A percentile compares a stretch with the other conserved stretches of the same genome.
These are phyloP conservation scores for Empidonax traillii DNA, from an alignment of 2,113 vertebrate species.

Conservation along the genomic window DNA sequence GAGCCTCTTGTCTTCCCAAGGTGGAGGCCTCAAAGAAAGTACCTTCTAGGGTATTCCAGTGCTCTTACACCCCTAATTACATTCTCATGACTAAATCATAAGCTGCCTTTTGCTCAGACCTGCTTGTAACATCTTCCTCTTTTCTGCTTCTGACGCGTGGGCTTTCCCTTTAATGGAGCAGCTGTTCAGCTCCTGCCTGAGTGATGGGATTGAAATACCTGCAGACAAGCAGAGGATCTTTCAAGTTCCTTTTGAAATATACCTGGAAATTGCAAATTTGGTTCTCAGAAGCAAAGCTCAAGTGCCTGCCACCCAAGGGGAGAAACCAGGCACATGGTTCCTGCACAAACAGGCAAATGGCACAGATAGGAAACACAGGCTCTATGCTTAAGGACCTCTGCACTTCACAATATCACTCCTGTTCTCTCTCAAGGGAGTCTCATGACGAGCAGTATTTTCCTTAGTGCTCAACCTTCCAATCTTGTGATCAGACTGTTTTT, in stretches of 20 bases:
- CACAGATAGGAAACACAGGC: background rate
- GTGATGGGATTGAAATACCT: constrained; percentile 35
- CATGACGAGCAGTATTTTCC: background rate
- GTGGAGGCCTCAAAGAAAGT: constrained; percentile 6
- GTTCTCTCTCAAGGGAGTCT: background rate
- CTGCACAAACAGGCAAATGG: background rate
- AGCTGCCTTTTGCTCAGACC: constrained; percentile 55
- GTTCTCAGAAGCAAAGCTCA: background rate
- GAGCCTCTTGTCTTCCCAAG: background rate
- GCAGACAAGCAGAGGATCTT: constrained; percentile 32
- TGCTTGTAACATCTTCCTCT: constrained; percentile 62
- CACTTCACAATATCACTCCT: background rate
- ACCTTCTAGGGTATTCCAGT: constrained; percentile 33
- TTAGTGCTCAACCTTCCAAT: background rate
- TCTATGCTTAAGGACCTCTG: background rate
- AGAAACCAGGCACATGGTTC: background rate
- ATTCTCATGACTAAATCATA: constrained; percentile 68
- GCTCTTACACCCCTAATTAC: constrained; percentile 64
- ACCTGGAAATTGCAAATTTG: constrained; percentile 51
- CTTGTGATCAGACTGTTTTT: background rate
- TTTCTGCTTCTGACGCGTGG: background rate
- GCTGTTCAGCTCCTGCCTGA: constrained; percentile 45
- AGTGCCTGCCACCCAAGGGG: background rate
- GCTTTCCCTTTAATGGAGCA: constrained; percentile 62
- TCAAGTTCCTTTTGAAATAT: constrained; percentile 61